Conservation (phyloP, 2,888 invertebrate species). For the Oligia fasciuncula region DNA sequence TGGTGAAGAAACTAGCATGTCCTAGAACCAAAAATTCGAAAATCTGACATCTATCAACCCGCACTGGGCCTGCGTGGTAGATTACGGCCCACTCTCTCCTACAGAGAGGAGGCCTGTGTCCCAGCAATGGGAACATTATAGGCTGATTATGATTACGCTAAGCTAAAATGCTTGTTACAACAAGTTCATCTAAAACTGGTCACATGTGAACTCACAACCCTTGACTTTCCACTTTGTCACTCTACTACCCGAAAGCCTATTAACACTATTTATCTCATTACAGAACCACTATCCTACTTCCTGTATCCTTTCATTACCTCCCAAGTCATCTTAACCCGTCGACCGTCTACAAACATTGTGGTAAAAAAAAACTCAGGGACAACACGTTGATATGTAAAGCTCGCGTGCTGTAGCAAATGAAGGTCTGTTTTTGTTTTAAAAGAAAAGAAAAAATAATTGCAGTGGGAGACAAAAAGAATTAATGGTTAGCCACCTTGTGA, state of each 20-base stretch:
- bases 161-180: not conserved
- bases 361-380: slow-evolving; percentile 50
- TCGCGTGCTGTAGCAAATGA: slow-evolving; percentile 67
- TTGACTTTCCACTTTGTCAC: not conserved
- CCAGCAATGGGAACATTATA: too few species aligned
- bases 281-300: slow-evolving; percentile 16
- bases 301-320: slow-evolving; percentile 53
- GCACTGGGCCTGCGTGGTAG: too few species aligned
- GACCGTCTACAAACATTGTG: slow-evolving; percentile 52
- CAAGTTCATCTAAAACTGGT: not conserved
- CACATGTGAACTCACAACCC: not conserved
- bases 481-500: slow-evolving; percentile 69
- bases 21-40: too few species aligned
- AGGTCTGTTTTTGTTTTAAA: slow-evolving; percentile 60
- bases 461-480: slow-evolving; percentile 73
- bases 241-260: not conserved
- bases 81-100: too few species aligned
- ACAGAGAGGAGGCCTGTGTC: too few species aligned
- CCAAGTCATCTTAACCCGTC: slow-evolving; percentile 61
- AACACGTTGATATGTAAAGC: slow-evolving; percentile 68
- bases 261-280: slow-evolving; percentile 38
- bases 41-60: too few species aligned
- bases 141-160: not conserved
- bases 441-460: slow-evolving; percentile 59
- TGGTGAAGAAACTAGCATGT: too few species aligned